These are phyloP conservation scores for Meloe dianella DNA, from an alignment of 2,888 invertebrate species.

Conservation along the genomic window DNA sequence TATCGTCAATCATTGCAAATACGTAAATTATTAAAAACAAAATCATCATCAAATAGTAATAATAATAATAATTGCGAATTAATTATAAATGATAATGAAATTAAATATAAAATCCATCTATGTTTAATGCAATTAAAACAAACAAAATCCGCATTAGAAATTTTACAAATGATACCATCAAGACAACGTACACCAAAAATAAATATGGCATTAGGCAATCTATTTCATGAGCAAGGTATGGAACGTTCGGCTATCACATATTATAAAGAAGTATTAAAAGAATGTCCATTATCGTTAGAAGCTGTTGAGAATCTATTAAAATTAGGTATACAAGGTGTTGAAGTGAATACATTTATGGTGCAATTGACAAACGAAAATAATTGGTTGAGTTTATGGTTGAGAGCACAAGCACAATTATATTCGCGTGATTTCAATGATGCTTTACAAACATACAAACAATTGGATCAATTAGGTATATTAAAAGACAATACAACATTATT, in stretches of 20 bases:
- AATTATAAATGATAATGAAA: constrained; percentile 66
- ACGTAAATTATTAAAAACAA: constrained; percentile 67
- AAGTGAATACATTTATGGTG: constrained; percentile 75
- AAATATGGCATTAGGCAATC: constrained; percentile 77
- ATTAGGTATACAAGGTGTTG: constrained; percentile 71
- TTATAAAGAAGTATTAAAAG: constrained; percentile 79
- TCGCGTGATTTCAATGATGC: constrained; percentile 73
- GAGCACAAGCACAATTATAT: constrained; percentile 69
- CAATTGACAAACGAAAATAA: constrained; percentile 61
- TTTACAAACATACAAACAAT: constrained; percentile 68
- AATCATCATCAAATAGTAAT: constrained; percentile 48
- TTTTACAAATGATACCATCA: constrained; percentile 65
- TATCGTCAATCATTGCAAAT: constrained; percentile 70
- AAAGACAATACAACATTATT: constrained; percentile 73
- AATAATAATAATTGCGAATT: constrained; percentile 62
- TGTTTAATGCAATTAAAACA: constrained; percentile 73
- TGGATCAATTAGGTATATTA: constrained; percentile 70
- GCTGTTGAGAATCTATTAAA: constrained; percentile 75
- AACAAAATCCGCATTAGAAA: constrained; percentile 65
- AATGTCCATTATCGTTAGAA: constrained; percentile 74
- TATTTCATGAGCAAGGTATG: constrained; percentile 73
- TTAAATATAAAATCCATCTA: constrained; percentile 74
- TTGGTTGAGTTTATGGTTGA: constrained; percentile 69
- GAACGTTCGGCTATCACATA: constrained; percentile 75
- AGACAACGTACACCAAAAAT: constrained; percentile 75